Evolutionary conservation across 2,888 invertebrate genomes (phyloP).

Genomic region (Stictocephala bisonia): DNA sequence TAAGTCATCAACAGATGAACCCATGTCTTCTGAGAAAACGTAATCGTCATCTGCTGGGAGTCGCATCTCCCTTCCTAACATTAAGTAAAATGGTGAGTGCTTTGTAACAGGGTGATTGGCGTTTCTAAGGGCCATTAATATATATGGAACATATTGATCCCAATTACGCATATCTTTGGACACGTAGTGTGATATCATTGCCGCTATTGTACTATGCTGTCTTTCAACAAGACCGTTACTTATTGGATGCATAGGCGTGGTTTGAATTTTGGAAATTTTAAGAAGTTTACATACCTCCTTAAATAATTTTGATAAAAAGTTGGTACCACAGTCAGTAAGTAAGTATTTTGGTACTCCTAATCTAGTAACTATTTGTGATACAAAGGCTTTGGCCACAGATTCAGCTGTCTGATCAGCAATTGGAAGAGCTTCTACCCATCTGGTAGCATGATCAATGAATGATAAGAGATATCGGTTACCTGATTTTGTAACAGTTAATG

Average conservation of each 20-base stretch:
- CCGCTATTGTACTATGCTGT: conserved; percentile 59
- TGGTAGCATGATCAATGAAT: conserved; percentile 53
- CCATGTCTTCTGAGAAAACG: neutral
- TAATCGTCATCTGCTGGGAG: neutral
- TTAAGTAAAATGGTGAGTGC: neutral
- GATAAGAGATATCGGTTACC: conserved; percentile 60
- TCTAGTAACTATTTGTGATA: conserved; percentile 59
- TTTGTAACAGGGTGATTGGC: neutral
- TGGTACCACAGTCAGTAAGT: conserved; percentile 63
- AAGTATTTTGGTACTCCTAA: conserved; percentile 62
- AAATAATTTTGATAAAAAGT: conserved; percentile 62
- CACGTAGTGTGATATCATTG: conserved; percentile 61
- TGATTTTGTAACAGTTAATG: conserved; percentile 58
- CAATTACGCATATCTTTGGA: conserved; percentile 59
- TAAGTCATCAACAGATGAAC: neutral
- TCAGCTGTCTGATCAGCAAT: conserved; percentile 61
- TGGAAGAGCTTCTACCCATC: conserved; percentile 59
- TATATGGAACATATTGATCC: conserved; percentile 60
- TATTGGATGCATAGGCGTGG: conserved; percentile 60
- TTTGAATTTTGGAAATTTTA: conserved; percentile 32
- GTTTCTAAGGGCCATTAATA: too few relatives aligned
- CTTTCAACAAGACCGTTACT: conserved; percentile 61
- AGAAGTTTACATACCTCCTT: conserved; percentile 50
- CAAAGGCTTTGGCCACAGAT: conserved; percentile 60
- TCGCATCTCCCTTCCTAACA: neutral